Percentiles rank a stretch among this genome's conserved stretches.
phyloP scores from a whole-genome alignment of 2,797 vertebrate genomes.

The Microhierax caerulescens region DNA sequence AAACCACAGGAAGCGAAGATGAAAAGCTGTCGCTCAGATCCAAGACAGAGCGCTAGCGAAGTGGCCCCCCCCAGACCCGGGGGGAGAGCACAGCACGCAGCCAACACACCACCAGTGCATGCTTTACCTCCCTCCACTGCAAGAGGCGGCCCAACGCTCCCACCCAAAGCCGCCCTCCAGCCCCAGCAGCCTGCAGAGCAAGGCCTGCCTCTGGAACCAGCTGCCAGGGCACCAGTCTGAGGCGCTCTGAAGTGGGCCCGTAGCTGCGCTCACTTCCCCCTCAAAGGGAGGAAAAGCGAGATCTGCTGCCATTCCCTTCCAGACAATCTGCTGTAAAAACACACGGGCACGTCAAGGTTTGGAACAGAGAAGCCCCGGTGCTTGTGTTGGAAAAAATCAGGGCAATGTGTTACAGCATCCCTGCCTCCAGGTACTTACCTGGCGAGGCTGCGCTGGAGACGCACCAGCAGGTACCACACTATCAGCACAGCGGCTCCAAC shows the following conservation, averaged over 20 bases:
- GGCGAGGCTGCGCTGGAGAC: not conserved
- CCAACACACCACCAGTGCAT: rapidly evolving
- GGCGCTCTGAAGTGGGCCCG: not conserved
- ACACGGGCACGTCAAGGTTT: rapidly evolving
- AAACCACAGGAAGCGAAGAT: slow-evolving; percentile 43
- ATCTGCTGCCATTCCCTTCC: not conserved
- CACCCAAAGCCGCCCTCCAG: not conserved
- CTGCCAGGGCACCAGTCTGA: not conserved
- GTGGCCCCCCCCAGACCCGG: rapidly evolving
- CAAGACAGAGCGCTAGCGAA: not conserved
- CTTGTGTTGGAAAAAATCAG: not conserved
- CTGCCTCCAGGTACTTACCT: rapidly evolving
- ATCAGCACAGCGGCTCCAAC: not conserved
- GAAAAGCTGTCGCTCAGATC: not conserved
- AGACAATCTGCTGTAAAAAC: not conserved
- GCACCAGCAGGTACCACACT: not conserved
- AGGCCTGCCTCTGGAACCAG: not conserved
- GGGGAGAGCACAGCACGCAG: not conserved
- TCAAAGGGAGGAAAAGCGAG: not conserved
- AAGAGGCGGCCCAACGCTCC: rapidly evolving
- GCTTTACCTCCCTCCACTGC: rapidly evolving
- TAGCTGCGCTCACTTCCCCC: not conserved
- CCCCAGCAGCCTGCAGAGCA: not conserved
- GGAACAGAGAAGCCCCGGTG: not conserved
- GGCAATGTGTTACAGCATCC: not conserved